phyloP scores from a whole-genome alignment of 2,888 invertebrate genomes.

The Sialis lutaria region DNA sequence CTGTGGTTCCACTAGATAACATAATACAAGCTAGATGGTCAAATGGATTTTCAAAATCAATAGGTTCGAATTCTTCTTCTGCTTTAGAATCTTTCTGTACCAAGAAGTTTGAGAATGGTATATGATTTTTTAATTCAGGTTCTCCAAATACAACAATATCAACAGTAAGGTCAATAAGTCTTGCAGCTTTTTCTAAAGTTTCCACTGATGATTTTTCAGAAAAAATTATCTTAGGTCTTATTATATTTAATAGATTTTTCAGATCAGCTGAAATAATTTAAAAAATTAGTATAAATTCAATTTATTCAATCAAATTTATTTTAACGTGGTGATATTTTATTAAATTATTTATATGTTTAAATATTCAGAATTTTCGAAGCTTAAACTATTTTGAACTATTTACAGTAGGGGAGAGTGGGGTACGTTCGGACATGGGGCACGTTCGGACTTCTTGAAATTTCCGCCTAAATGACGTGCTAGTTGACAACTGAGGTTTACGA shows the following conservation, averaged over 20 bases:
- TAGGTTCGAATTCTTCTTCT: neutral
- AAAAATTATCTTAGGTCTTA: conserved; percentile 12
- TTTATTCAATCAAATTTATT: too few species aligned
- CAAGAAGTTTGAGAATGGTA: conserved; percentile 1
- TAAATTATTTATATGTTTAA: too few species aligned
- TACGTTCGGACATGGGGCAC: too few species aligned
- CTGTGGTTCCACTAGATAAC: conserved; percentile 54
- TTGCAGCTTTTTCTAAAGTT: conserved; percentile 10
- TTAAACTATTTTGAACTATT: too few species aligned
- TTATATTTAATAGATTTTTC: conserved; percentile 9
- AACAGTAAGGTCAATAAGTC: conserved; percentile 7
- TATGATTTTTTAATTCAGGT: neutral
- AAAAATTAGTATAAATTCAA: neutral
- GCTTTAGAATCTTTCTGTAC: neutral
- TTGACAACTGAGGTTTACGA: too few species aligned
- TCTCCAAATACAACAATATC: conserved; percentile 13
- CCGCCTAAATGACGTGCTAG: too few species aligned
- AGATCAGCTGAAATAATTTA: conserved; percentile 10
- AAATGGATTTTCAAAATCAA: neutral
- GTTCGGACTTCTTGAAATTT: too few species aligned
- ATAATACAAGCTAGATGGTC: conserved; percentile 18
- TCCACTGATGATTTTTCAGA: conserved; percentile 9
- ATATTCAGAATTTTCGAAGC: too few species aligned
- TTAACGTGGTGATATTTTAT: too few species aligned
- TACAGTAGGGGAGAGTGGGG: too few species aligned